Evolutionary conservation across 2,888 invertebrate genomes (phyloP), one percentile per base, ranked within the genome.

Genomic region (Homarus gammarus): DNA sequence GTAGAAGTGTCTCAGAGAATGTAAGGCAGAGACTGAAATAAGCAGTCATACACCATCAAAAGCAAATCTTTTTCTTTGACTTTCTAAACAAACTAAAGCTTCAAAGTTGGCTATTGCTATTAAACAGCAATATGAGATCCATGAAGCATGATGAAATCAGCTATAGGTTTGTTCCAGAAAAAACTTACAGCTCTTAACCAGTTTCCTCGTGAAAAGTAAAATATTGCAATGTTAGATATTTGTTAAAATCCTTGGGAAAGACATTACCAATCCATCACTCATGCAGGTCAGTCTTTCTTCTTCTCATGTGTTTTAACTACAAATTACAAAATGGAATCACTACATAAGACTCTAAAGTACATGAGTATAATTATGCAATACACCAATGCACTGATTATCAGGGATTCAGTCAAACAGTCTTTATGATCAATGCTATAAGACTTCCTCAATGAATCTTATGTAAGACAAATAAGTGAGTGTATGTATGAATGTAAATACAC

Each of bases 161-260:
- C 51, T 49, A 38, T 36, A 56, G 81, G 31, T 31, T 79, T 72
- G 87, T 56, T 51, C 22, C 44, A 56, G 56, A 33, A 64, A 84
- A 70, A 70, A 89, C 89, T 89, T 89, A 89, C 89, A 89, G 84
- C 84, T 89, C 89, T 89, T 89, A 68, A 84, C 78, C 79, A 79
- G 89, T 84, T 89, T 89, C 89, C 89, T 89, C 84, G 77, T 89
- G 89, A 84, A 84, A 89, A 82, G 78, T 88, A 88, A 88, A 88
- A 82, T 68, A 84, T 51, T 56, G 77, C 64, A 36, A 78, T 36
- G 78, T 85, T 77, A 85, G 40, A 36, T 61, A 51, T 70, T 56
- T 27, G 72, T 70, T 70, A 77, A 51, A 49, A 44, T 44, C 18
- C 27, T 61, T 6, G 68, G 68, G 36, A 68, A 82, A 40, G 38